Evolutionary conservation across 2,888 invertebrate genomes (phyloP).

Genomic region (Acanthosepion pharaonis): DNA sequence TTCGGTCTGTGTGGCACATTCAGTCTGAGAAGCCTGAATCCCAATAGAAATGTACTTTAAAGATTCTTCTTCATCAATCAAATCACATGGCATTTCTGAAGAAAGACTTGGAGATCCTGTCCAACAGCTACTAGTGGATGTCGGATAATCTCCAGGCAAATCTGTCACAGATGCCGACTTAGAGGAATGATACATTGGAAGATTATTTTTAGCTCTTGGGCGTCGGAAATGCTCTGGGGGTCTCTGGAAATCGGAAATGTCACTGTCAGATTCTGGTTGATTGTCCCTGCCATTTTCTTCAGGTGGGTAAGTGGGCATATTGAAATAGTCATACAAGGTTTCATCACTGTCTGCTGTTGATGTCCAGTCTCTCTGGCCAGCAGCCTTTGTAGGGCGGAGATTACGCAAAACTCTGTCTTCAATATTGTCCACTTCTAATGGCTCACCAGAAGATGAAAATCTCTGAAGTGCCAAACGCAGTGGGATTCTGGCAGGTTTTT

Average conservation of each 20-base stretch:
- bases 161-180: constrained; percentile 40
- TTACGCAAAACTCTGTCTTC: not conserved
- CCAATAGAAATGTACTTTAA: constrained; percentile 51
- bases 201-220: not conserved
- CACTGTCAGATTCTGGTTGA: not conserved
- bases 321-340: not conserved
- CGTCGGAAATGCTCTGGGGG: not conserved
- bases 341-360: constrained; percentile 40
- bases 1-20: constrained; percentile 53
- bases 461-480: not conserved
- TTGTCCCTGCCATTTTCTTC: not conserved
- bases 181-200: not conserved
- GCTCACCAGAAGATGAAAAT: not conserved
- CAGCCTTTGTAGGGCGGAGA: not conserved
- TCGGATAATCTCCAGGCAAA: not conserved
- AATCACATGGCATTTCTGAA: not conserved
- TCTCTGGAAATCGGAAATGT: not conserved
- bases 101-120: constrained; percentile 44
- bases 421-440: not conserved
- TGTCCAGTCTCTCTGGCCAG: not conserved
- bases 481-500: not conserved
- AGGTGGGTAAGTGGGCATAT: not conserved
- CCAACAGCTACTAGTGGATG: constrained; percentile 39
- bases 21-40: constrained; percentile 51
- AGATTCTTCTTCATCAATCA: not conserved